Percentiles rank a stretch among this genome's conserved stretches.
Evolutionary conservation across 2,888 invertebrate genomes (phyloP).

Genomic region (Epinotia bilunana): DNA sequence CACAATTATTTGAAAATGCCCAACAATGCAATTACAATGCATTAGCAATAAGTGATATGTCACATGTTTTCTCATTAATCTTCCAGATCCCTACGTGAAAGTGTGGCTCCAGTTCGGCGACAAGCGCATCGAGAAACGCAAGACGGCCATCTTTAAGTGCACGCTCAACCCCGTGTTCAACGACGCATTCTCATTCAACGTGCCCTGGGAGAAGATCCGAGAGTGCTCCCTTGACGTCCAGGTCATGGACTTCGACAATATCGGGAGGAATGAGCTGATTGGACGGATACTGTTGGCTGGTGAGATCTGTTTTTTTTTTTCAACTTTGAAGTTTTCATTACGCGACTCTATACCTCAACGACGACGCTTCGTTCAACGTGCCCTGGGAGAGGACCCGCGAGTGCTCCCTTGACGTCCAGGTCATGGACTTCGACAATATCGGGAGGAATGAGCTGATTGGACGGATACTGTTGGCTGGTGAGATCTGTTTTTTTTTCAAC

Average conservation of each 20-base stretch:
- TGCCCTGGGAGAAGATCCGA: slow-evolving; percentile 98
- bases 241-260: slow-evolving; percentile 99
- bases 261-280: slow-evolving; percentile 96
- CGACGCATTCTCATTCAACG: slow-evolving; percentile 97
- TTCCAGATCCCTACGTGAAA: slow-evolving; percentile 98
- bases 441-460: slow-evolving; percentile 93
- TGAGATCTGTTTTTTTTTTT: slow-evolving; percentile 62
- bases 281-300: slow-evolving; percentile 97
- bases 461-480: slow-evolving; percentile 86
- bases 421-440: slow-evolving; percentile 99
- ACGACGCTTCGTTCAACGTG: slow-evolving; percentile 94
- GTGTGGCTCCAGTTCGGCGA: slow-evolving; percentile 98
- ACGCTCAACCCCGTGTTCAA: slow-evolving; percentile 98
- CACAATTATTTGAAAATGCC: too few species aligned
- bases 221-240: slow-evolving; percentile 96
- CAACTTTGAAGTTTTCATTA: slow-evolving; percentile 57
- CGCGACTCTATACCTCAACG: slow-evolving; percentile 97
- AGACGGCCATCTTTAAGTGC: slow-evolving; percentile 97
- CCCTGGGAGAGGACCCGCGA: slow-evolving; percentile 99
- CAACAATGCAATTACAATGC: too few species aligned
- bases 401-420: slow-evolving; percentile 95
- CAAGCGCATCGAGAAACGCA: slow-evolving; percentile 97
- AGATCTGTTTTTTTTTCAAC: too few species aligned
- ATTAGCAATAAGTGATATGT: background rate
- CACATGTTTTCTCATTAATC: background rate